These are phyloP conservation scores for Chelon auratus DNA, from an alignment of 2,797 vertebrate species.

Conservation along the genomic window DNA sequence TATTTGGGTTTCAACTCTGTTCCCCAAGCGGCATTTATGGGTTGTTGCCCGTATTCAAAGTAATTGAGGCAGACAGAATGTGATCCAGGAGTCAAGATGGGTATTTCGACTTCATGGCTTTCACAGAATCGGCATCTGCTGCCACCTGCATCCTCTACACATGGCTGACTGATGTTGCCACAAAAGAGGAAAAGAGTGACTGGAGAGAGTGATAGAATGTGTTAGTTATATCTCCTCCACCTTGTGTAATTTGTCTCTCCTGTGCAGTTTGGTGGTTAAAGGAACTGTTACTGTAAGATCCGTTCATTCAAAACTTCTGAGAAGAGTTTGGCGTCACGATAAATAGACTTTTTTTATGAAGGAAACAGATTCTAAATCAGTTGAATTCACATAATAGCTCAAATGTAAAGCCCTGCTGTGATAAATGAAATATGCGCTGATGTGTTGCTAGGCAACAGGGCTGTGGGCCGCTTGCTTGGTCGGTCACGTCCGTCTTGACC, in stretches of 20 bases:
- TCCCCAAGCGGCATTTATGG: conserved; percentile 35
- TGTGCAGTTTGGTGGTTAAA: background rate
- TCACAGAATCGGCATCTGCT: conserved; percentile 68
- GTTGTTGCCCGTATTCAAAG: conserved; percentile 54
- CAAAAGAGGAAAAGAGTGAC: conserved; percentile 16
- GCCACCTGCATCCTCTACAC: conserved; percentile 71
- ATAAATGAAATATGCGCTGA: conserved; percentile 64
- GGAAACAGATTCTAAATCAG: conserved; percentile 25
- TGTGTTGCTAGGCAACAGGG: conserved; percentile 80
- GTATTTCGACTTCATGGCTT: conserved; percentile 82
- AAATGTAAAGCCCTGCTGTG: conserved; percentile 62
- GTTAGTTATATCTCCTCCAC: background rate
- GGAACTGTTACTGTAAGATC: background rate
- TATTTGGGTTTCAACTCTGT: conserved; percentile 29
- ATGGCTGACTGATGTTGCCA: conserved; percentile 12
- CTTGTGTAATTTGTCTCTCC: background rate
- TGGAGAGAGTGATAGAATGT: background rate
- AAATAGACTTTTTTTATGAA: conserved; percentile 6
- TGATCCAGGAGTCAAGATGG: conserved; percentile 68
- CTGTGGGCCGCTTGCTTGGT: conserved; percentile 30
- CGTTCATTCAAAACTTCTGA: background rate
- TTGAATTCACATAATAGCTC: conserved; percentile 38
- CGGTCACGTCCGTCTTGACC: conserved; percentile 35
- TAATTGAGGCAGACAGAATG: conserved; percentile 79
- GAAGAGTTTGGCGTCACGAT: background rate